Conservation (phyloP, 1,140 invertebrate genomes). For the Lineus longissimus region DNA sequence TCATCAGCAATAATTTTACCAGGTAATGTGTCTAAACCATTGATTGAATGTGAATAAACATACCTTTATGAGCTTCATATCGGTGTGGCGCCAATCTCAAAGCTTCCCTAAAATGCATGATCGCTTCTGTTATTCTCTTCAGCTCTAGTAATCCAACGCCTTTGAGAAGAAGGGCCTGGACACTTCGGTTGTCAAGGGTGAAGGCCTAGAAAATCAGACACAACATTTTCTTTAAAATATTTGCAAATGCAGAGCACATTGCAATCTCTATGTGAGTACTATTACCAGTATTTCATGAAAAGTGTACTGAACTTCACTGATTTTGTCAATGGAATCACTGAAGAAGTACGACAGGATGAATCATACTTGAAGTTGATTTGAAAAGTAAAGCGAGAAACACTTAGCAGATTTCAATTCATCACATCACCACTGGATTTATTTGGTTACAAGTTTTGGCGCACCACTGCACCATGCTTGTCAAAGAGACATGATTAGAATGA, state of each 20-base stretch:
- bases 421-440: too few species aligned
- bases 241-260: neutral
- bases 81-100: slow-evolving; percentile 60
- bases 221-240: neutral
- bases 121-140: slow-evolving; percentile 69
- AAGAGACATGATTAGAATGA: too few species aligned
- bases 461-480: too few species aligned
- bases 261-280: neutral
- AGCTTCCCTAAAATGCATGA: slow-evolving; percentile 69
- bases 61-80: slow-evolving; percentile 66
- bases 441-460: too few species aligned
- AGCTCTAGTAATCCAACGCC: slow-evolving; percentile 68
- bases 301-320: neutral
- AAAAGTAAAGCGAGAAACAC: too few species aligned
- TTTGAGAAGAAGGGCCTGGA: slow-evolving; percentile 70
- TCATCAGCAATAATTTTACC: too few species aligned
- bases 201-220: slow-evolving; percentile 49
- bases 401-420: too few species aligned
- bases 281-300: neutral
- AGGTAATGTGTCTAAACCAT: neutral
- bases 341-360: too few species aligned
- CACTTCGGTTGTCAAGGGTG: slow-evolving; percentile 51
- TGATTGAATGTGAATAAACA: neutral
- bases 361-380: too few species aligned
- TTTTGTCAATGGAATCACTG: too few species aligned